A percentile compares a stretch with the other conserved stretches of the same genome.
Conservation (phyloP, 2,888 invertebrate genomes). For the Asteroscopus sphinx region DNA sequence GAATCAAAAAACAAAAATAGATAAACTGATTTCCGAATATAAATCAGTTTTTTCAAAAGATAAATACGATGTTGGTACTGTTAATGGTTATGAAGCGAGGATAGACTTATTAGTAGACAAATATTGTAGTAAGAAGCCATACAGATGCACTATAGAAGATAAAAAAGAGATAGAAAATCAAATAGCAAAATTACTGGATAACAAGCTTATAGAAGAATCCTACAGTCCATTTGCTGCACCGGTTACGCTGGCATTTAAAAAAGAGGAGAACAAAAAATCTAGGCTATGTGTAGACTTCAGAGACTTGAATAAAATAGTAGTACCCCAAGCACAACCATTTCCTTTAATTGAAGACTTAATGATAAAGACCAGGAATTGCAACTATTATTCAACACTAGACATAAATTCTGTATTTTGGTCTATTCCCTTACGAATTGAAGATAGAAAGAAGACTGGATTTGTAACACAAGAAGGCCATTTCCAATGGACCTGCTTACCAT, state of each 20-base stretch:
- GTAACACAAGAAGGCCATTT: conserved; percentile 60
- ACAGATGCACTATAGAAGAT: background rate
- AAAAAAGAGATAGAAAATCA: background rate
- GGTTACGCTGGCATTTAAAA: background rate
- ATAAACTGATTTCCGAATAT: too few species aligned
- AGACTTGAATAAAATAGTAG: too few species aligned
- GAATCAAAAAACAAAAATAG: too few species aligned
- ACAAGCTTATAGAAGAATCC: background rate
- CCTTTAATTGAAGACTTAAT: too few species aligned
- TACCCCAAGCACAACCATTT: too few species aligned
- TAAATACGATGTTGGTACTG: background rate
- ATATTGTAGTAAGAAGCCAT: conserved; percentile 1
- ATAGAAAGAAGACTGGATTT: too few species aligned
- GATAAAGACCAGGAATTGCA: too few species aligned
- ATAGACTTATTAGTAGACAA: background rate
- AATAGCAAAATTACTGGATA: background rate
- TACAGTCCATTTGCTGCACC: conserved; percentile 1
- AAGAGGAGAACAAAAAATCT: background rate
- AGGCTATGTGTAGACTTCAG: background rate
- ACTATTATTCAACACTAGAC: conserved; percentile 10
- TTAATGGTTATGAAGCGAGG: background rate
- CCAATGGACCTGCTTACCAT: too few species aligned
- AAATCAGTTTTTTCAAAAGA: background rate
- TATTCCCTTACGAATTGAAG: too few species aligned
- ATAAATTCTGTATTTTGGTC: too few species aligned